Conservation (phyloP, 2,797 vertebrate genomes). For the Labeo calbasu region DNA sequence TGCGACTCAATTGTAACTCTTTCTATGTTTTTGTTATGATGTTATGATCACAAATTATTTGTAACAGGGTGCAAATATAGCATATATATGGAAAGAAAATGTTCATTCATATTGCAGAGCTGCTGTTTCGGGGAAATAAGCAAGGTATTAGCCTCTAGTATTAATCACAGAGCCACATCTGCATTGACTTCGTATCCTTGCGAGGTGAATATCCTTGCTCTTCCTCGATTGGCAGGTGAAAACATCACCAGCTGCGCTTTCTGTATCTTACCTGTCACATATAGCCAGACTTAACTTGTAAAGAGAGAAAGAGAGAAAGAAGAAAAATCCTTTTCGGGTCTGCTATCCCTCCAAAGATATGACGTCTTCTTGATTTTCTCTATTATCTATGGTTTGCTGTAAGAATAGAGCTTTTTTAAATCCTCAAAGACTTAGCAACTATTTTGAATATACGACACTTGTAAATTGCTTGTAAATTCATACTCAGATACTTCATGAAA, state of each 20-base stretch:
- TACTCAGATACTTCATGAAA: constrained; percentile 78
- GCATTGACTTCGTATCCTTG: constrained; percentile 10
- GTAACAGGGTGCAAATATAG: constrained; percentile 80
- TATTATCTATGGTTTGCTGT: constrained; percentile 79
- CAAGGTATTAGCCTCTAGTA: constrained; percentile 62
- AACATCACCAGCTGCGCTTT: constrained; percentile 78
- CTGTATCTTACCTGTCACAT: constrained; percentile 70
- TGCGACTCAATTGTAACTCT: constrained; percentile 83
- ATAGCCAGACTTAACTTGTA: constrained; percentile 76
- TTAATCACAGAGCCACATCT: constrained; percentile 35
- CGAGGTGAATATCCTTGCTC: constrained; percentile 72
- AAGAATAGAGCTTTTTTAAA: constrained; percentile 76
- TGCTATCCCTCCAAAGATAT: constrained; percentile 84
- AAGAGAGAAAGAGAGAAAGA: constrained; percentile 51
- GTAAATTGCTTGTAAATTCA: constrained; percentile 86
- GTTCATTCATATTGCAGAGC: constrained; percentile 63
- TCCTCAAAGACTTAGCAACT: constrained; percentile 82
- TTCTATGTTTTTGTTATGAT: constrained; percentile 81
- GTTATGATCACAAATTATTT: constrained; percentile 80
- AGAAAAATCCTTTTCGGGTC: constrained; percentile 73
- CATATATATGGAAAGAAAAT: constrained; percentile 71
- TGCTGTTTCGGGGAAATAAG: constrained; percentile 65
- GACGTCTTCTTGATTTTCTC: constrained; percentile 61
- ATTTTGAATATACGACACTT: constrained; percentile 86
- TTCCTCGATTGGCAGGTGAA: constrained; percentile 77